Percentiles rank a stretch among this genome's conserved stretches.
Conservation (phyloP, 1,140 invertebrate species). For the Drosophila asahinai region DNA sequence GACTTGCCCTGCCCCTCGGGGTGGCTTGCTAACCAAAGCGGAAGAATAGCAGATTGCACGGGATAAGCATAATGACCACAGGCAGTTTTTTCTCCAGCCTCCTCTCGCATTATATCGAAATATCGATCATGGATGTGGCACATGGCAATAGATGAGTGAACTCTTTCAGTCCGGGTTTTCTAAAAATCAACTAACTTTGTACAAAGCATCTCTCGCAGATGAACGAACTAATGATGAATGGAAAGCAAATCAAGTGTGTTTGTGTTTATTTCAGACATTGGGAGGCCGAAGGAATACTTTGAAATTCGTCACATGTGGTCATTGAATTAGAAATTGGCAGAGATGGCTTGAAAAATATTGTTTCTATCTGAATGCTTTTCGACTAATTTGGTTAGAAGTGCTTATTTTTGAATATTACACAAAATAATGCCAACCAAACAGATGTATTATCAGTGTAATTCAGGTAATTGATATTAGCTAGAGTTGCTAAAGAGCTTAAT, state of each 20-base stretch:
- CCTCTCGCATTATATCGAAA: not conserved
- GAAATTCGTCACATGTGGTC: constrained; percentile 12
- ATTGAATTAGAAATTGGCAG: not conserved
- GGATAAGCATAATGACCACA: constrained; percentile 48
- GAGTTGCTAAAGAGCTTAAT: too few relatives aligned
- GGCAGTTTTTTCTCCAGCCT: constrained; percentile 21
- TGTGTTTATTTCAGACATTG: not conserved
- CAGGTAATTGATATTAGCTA: too few relatives aligned
- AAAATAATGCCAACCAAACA: too few relatives aligned
- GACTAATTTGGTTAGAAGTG: not conserved
- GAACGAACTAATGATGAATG: not conserved
- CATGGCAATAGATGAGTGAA: constrained; percentile 3
- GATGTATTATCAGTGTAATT: too few relatives aligned
- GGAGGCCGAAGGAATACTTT: constrained; percentile 1
- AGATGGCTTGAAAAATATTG: not conserved
- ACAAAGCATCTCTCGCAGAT: not conserved
- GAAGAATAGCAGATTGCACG: constrained; percentile 44
- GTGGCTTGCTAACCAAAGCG: constrained; percentile 18
- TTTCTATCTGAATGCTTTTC: not conserved
- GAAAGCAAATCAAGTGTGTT: constrained; percentile 21
- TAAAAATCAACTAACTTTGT: not conserved
- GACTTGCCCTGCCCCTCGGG: constrained; percentile 1
- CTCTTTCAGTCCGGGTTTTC: not conserved
- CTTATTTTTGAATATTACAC: too few relatives aligned
- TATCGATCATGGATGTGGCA: not conserved